Conservation (phyloP, 2,888 invertebrate species). For the Bursaphelenchus okinawaensis region DNA sequence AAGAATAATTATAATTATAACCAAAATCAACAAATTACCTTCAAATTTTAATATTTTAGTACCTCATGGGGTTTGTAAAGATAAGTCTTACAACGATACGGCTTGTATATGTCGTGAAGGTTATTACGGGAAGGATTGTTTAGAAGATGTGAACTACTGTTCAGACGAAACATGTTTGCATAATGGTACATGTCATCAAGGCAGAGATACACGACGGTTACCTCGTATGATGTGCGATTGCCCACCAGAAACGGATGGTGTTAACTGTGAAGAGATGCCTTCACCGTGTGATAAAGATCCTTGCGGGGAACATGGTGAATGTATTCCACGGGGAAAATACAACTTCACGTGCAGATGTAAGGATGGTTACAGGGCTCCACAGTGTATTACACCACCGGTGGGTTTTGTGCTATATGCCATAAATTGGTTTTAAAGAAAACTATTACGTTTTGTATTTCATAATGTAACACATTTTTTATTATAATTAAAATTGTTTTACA, state of each 20-base stretch:
- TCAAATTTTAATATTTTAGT: too few relatives aligned
- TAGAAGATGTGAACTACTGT: conserved; percentile 18
- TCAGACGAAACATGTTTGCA: conserved; percentile 4
- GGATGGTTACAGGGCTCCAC: neutral
- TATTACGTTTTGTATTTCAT: too few relatives aligned
- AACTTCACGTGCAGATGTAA: neutral
- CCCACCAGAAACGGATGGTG: neutral
- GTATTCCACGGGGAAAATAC: neutral
- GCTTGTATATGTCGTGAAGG: neutral
- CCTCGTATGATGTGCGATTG: neutral
- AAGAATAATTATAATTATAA: too few relatives aligned
- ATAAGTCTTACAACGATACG: neutral
- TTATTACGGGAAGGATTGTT: neutral
- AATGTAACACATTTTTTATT: too few relatives aligned
- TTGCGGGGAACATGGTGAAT: neutral
- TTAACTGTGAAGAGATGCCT: neutral
- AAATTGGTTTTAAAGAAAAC: neutral
- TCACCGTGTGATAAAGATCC: neutral
- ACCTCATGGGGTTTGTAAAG: too few relatives aligned
- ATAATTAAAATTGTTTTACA: too few relatives aligned
- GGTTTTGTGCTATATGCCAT: neutral
- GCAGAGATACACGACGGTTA: neutral
- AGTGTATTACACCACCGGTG: neutral
- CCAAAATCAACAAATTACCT: too few relatives aligned
- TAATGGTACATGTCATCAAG: conserved; percentile 8